Conservation (phyloP, 2,113 vertebrate genomes). For the Columbina picui region DNA sequence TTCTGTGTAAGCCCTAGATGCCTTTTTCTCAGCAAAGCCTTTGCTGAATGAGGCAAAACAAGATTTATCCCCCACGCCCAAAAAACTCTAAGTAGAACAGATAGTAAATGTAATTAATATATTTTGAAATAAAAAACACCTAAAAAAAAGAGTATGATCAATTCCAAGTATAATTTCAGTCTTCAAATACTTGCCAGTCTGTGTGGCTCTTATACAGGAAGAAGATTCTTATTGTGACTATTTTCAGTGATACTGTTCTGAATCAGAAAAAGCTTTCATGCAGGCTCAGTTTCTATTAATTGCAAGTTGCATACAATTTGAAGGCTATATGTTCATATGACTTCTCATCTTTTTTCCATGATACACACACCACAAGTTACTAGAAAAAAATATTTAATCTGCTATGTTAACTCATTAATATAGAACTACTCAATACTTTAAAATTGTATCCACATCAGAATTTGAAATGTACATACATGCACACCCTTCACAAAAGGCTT, state of each 20-base stretch:
- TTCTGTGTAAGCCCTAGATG: background rate
- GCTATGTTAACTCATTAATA: background rate
- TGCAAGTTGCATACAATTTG: background rate
- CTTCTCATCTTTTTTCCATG: background rate
- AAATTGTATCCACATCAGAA: background rate
- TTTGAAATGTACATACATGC: background rate
- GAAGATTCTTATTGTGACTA: background rate
- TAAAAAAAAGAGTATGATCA: background rate
- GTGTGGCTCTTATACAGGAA: background rate
- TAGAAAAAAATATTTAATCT: background rate
- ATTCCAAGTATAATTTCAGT: background rate
- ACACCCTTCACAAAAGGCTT: background rate
- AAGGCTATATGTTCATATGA: background rate
- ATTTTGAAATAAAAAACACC: background rate
- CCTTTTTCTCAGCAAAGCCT: background rate
- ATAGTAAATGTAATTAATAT: background rate
- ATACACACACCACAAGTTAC: background rate
- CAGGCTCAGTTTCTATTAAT: background rate
- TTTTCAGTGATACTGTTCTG: background rate
- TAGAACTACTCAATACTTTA: background rate
- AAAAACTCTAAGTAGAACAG: background rate
- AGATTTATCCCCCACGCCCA: background rate
- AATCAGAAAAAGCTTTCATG: background rate
- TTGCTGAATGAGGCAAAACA: background rate
- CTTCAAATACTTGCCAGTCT: background rate